Conservation (phyloP, 2,888 invertebrate genomes). For the Mesorhabditis spiculigera region DNA sequence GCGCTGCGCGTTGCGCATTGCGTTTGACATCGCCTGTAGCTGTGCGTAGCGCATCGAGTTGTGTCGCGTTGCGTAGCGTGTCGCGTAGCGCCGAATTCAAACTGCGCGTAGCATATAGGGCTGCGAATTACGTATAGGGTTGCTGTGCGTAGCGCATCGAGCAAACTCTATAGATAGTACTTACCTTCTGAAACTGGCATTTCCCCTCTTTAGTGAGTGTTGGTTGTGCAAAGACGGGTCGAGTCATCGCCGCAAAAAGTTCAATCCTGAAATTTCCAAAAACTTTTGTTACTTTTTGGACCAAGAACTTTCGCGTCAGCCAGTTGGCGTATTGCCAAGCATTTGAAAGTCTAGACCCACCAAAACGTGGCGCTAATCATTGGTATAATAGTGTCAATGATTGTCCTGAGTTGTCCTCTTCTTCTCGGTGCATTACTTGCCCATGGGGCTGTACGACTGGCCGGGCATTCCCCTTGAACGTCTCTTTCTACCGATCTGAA, state of each 20-base stretch:
- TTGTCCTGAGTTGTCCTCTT: background rate
- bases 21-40: too few species aligned
- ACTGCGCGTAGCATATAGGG: too few species aligned
- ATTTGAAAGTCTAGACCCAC: background rate
- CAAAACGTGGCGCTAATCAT: background rate
- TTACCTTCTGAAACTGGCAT: conserved; percentile 5
- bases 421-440: background rate
- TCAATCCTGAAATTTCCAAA: background rate
- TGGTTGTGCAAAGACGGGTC: background rate
- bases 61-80: too few species aligned
- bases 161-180: too few species aligned
- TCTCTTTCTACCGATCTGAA: background rate
- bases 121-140: too few species aligned
- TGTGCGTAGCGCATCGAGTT: too few species aligned
- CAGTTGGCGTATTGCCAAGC: too few species aligned
- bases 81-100: too few species aligned
- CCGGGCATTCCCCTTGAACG: conserved; percentile 5
- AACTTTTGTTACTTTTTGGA: too few species aligned
- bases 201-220: background rate
- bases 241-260: background rate
- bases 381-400: background rate
- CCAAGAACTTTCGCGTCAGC: too few species aligned
- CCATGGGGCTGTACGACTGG: background rate
- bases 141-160: too few species aligned
- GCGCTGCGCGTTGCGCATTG: too few species aligned